Evolutionary conservation across 30 jellyfish, hydroid and myxozoan species (phyloP), one percentile per base, ranked within the genome.

Genomic region (Chrysaora quinquecirrha): DNA sequence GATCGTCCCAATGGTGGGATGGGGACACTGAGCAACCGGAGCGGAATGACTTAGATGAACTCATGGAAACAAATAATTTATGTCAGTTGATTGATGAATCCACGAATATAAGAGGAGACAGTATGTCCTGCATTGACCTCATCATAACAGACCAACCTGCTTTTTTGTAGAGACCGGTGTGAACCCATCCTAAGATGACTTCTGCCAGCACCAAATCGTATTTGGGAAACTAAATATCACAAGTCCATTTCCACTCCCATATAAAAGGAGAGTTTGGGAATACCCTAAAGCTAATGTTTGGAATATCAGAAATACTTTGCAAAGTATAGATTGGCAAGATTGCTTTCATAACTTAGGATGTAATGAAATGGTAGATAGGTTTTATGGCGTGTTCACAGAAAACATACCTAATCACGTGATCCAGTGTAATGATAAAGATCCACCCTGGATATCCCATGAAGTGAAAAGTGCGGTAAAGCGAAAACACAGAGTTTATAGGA

Each of bases 381-480:
- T 58, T 58, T 58, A 58, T 19, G 71, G 20, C 7, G 19, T 58
- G 19, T 58, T 58, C 10, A 58, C 9, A 30, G 63, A 46, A 73
- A 73, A 73, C 34, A 70, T 67, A 50, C 91, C 85, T 28, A 49
- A 80, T 54, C 25, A 64, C 18, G 74, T 67, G 35, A 35, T 67
- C 63, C 38, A 27, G 61, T 23, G 72, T 46, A 65, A 48, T 32
- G 73, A 80, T 38, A 80, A 80, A 64, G 91, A 66, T 66, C 85
- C 75, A 47, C 83, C 83, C 20, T 78, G 89, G 89, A 64, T 78
- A 67, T n/a, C 83, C 34, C 69, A 35, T 27, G 89, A 80, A 50
- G 67, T 80, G 60, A 67, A 80, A 68, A 80, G 75, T 28, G 73
- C 84, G 20, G 34, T 80, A 34, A 69, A 48, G 73, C 74, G 78